phyloP scores from a whole-genome alignment of 2,113 vertebrate genomes.

The Hipposideros armiger region DNA sequence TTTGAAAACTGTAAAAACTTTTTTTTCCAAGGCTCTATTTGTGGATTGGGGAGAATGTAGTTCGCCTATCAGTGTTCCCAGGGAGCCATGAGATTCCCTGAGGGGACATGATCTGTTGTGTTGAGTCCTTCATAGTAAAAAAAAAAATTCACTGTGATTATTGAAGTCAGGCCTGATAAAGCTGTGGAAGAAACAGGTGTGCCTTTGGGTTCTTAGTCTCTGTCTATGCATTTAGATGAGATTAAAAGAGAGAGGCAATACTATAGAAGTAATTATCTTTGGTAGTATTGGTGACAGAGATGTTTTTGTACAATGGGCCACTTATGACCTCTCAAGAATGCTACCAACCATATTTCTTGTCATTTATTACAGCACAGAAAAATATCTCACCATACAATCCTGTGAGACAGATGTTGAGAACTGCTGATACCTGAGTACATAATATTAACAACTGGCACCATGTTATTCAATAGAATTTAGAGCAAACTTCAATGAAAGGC shows the following conservation, averaged over 20 bases:
- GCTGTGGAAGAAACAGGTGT: not conserved
- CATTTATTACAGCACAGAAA: not conserved
- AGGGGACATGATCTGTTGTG: not conserved
- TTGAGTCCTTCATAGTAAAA: not conserved
- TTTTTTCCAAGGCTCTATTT: not conserved
- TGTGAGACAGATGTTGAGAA: not conserved
- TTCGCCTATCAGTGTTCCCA: not conserved
- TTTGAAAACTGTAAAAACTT: not conserved
- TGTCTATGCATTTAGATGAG: not conserved
- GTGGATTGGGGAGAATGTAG: not conserved
- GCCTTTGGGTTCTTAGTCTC: not conserved
- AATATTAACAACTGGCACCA: not conserved
- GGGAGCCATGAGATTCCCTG: not conserved
- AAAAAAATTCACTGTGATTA: not conserved
- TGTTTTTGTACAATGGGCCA: not conserved
- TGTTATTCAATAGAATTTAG: not conserved
- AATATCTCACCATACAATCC: not conserved
- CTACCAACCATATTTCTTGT: not conserved
- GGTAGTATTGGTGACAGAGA: not conserved
- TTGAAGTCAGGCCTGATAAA: not conserved
- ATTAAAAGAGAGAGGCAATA: not conserved
- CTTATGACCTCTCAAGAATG: not conserved
- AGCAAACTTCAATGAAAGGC: not conserved
- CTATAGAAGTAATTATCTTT: not conserved
- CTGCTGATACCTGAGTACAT: not conserved